These are phyloP conservation scores for Eurytoma adleriae DNA, from an alignment of 2,888 invertebrate species.

Conservation along the genomic window DNA sequence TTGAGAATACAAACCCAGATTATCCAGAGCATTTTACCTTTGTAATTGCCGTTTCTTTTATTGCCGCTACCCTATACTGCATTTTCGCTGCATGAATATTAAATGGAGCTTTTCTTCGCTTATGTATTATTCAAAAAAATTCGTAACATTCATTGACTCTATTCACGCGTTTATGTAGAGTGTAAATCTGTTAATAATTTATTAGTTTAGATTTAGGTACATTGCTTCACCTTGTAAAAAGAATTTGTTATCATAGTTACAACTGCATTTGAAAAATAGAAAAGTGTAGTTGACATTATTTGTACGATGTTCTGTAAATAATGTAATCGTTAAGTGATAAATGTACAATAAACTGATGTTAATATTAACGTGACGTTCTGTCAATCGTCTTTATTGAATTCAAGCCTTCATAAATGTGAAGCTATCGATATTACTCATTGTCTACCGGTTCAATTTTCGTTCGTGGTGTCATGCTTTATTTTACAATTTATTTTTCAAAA, in stretches of 20 bases:
- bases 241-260: background rate
- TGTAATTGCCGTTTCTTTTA: slow-evolving; percentile 30
- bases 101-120: slow-evolving; percentile 30
- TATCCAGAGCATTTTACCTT: slow-evolving; percentile 20
- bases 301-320: background rate
- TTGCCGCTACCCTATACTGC: background rate
- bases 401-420: too few species aligned
- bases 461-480: too few species aligned
- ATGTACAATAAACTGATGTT: too few species aligned
- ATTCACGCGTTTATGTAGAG: background rate
- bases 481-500: too few species aligned
- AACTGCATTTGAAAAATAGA: background rate
- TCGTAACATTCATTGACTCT: background rate
- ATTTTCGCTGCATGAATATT: slow-evolving; percentile 38
- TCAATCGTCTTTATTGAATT: too few species aligned
- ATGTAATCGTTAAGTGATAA: background rate
- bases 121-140: slow-evolving; percentile 17
- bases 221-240: background rate
- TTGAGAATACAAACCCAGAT: slow-evolving; percentile 8
- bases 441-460: too few species aligned
- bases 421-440: too few species aligned
- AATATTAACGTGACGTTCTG: too few species aligned
- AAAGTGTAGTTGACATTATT: background rate
- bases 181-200: background rate
- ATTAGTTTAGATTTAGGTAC: background rate